phyloP scores from a whole-genome alignment of 1,140 invertebrate genomes.

The Acromyrmex heyeri region DNA sequence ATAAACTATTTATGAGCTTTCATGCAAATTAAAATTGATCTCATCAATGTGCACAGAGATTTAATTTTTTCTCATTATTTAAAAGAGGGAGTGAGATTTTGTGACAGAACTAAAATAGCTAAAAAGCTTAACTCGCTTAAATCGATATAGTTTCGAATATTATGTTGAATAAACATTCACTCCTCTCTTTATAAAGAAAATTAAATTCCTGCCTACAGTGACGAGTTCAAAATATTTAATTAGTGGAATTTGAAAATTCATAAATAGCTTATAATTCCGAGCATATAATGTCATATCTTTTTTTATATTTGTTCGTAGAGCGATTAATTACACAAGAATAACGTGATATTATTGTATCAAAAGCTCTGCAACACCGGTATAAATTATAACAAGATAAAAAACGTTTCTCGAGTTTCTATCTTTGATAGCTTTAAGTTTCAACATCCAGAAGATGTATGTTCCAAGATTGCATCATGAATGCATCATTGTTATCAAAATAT shows the following conservation, averaged over 20 bases:
- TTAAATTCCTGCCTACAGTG: not conserved
- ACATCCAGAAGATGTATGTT: not conserved
- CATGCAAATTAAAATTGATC: not conserved
- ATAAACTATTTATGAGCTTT: not conserved
- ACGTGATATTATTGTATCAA: not conserved
- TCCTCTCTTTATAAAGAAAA: not conserved
- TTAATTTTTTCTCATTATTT: conserved; percentile 6
- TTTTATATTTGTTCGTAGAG: not conserved
- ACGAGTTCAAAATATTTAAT: not conserved
- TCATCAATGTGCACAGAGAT: not conserved
- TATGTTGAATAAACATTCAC: not conserved
- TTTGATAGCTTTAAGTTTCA: not conserved
- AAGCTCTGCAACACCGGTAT: not conserved
- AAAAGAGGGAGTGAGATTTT: not conserved
- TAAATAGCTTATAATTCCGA: conserved; percentile 7
- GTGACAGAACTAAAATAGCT: not conserved
- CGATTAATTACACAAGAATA: not conserved
- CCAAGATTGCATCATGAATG: conserved; percentile 19
- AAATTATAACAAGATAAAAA: not conserved
- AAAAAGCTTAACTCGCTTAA: not conserved
- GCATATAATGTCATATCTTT: not conserved
- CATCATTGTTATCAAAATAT: conserved; percentile 40
- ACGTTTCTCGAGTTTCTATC: not conserved
- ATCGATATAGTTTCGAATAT: not conserved
- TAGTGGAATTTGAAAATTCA: not conserved